Base-by-base conservation (phyloP, 2,797 vertebrate species). In the Chloroceryle amazona region DNA sequence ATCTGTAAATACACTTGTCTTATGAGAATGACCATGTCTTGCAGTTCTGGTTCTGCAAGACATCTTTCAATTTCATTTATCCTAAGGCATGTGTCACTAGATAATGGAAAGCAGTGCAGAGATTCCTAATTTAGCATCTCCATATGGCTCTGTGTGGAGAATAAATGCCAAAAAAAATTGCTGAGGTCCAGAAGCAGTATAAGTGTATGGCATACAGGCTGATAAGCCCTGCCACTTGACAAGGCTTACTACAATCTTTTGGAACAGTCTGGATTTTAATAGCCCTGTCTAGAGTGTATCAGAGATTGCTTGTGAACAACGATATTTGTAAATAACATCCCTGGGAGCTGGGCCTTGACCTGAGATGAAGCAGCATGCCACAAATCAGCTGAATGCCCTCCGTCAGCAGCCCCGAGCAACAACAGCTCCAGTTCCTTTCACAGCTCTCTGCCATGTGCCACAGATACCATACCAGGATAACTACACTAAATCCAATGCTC, bases 31-130 rank as follows among this genome's bases (percentile, higher is more conserved):
- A 44, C 26, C 72, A 4, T 31, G 12, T 47, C 60, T 68, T 68
- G 47, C 47, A 46, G 21, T 81, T 90, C 90, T 61, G 33, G 44
- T 70, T 90, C 83, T 86, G 58, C 62, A 89, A 89, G 21, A 41
- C 2, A 6, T 68, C 67, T 31, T 90, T 93, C 80, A 55, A 86
- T 94, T 89, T 93, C 44, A 66, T 16, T 81, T 86, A 57, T 81
- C 39, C 29, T 37, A 33, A 44, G 29, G 21, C 49, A 68, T 0
- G 0, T 55, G 46, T 33, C n/a, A 31, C 35, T 47, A 75, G 86
- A 62, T 66, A 81, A 76, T 21, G 23, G 41, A 74, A 82, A 78
- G 19, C 41, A 61, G 29, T 46, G 16, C 49, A 88, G 47, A 33
- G 23, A 42, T 81, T 82, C 81, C 57, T 88, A n/a, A 65, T 83